phyloP scores from a whole-genome alignment of 1,140 invertebrate species.

The Ylistrum balloti region DNA sequence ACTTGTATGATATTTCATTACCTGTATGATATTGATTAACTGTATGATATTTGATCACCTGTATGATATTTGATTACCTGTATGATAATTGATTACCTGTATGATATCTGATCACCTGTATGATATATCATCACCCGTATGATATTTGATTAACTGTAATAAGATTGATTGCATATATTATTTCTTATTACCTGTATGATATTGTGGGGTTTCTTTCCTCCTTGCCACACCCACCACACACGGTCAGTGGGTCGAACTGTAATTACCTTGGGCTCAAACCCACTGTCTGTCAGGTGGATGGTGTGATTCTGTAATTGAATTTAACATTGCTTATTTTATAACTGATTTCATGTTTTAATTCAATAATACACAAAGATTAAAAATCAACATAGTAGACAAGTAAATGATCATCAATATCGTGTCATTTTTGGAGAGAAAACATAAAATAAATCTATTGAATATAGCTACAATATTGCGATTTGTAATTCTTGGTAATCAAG shows the following conservation, averaged over 20 bases:
- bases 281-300: constrained; percentile 80
- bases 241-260: constrained; percentile 80
- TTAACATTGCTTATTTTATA: constrained; percentile 32
- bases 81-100: not conserved
- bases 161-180: too few species aligned
- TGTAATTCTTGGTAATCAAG: too few species aligned
- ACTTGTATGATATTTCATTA: not conserved
- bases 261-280: constrained; percentile 81
- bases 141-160: not conserved
- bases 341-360: not conserved
- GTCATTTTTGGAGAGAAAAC: too few species aligned
- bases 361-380: too few species aligned
- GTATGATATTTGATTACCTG: not conserved
- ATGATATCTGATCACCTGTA: not conserved
- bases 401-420: too few species aligned
- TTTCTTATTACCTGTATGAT: constrained; percentile 78
- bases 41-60: not conserved
- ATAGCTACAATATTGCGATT: too few species aligned
- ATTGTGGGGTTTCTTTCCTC: constrained; percentile 80
- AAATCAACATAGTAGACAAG: too few species aligned
- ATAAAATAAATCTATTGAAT: too few species aligned
- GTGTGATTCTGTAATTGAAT: constrained; percentile 80
- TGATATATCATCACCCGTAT: not conserved
- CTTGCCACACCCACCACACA: constrained; percentile 83
- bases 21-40: too few species aligned